Evolutionary conservation across 2,113 vertebrate genomes (phyloP).

Genomic region (Antechinus stuartii): DNA sequence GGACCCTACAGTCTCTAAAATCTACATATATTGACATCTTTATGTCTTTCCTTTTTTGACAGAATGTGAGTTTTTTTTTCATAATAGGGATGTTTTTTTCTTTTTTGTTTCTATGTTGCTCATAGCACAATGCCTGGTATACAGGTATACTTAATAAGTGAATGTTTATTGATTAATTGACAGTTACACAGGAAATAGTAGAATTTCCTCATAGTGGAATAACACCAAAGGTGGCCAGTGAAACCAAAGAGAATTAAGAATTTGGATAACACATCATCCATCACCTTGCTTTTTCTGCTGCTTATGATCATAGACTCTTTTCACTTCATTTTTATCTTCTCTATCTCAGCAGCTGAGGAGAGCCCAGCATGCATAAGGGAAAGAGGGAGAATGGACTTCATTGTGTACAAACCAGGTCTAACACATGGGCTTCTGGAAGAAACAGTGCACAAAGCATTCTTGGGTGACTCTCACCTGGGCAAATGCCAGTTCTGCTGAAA

Average conservation of each 20-base stretch:
- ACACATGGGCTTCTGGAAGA: neutral
- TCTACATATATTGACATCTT: neutral
- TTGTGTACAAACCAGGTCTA: conserved; percentile 30
- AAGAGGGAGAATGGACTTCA: conserved; percentile 18
- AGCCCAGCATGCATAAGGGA: neutral
- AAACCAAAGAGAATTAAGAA: conserved; percentile 21
- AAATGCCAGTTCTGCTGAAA: conserved; percentile 9
- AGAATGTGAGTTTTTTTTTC: neutral
- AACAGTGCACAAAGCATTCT: conserved; percentile 18
- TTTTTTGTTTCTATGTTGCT: neutral
- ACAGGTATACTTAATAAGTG: neutral
- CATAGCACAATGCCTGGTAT: neutral
- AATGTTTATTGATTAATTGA: neutral
- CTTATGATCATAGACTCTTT: conserved; percentile 3
- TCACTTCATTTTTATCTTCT: conserved; percentile 9
- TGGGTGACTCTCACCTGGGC: conserved; percentile 29
- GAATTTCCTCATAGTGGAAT: neutral
- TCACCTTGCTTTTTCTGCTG: conserved; percentile 30
- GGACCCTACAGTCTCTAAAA: neutral
- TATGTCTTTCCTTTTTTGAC: neutral
- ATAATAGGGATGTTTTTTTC: neutral
- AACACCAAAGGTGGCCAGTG: neutral
- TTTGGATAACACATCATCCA: neutral
- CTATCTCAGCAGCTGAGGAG: conserved; percentile 38
- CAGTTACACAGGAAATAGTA: neutral